phyloP scores from a whole-genome alignment of 2,113 vertebrate species.

The Patagioenas fasciata region DNA sequence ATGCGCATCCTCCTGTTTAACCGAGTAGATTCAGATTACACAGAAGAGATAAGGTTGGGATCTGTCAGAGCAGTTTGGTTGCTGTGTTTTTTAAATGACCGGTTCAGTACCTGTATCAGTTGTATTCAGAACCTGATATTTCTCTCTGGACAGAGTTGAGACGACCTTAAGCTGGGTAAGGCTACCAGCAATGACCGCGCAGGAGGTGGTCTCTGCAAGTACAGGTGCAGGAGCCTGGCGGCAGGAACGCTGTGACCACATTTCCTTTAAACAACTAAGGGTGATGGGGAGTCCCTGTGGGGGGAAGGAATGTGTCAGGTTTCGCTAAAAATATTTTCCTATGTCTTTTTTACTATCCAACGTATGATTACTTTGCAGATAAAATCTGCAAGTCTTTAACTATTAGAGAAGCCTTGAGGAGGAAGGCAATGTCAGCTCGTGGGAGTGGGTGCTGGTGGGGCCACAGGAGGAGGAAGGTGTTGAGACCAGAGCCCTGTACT shows the following conservation, averaged over 20 bases:
- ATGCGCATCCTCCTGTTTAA: constrained; percentile 1
- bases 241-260: background rate
- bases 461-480: background rate
- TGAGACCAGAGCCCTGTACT: background rate
- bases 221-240: background rate
- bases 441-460: background rate
- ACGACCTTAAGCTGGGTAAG: background rate
- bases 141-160: background rate
- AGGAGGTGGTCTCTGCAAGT: background rate
- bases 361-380: background rate
- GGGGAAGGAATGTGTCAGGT: background rate
- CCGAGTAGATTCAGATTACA: constrained; percentile 40
- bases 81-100: background rate
- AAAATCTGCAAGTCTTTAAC: background rate
- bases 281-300: accelerated
- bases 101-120: background rate
- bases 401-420: background rate
- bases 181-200: background rate
- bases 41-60: background rate
- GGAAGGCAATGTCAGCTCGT: background rate
- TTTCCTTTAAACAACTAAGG: background rate
- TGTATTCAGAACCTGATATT: constrained; percentile 1
- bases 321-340: background rate
- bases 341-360: background rate
- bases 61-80: background rate